A percentile compares a stretch with the other conserved stretches of the same genome.
Evolutionary conservation across 2,797 vertebrate species (phyloP).

Genomic region (Chiroxiphia lanceolata): DNA sequence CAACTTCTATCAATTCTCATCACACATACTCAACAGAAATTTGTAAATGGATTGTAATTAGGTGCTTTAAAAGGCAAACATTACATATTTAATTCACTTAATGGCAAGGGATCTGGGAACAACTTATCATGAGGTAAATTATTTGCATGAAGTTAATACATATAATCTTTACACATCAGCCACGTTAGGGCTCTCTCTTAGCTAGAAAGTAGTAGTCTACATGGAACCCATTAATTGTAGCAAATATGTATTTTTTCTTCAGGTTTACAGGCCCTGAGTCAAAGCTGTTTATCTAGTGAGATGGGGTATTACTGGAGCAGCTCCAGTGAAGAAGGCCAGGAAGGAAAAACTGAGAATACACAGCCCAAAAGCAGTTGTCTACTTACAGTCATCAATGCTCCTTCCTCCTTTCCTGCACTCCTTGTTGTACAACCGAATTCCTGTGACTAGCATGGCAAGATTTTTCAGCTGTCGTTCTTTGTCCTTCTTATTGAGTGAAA

Average conservation of each 20-base stretch:
- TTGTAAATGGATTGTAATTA: neutral
- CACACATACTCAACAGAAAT: neutral
- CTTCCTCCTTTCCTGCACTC: constrained; percentile 78
- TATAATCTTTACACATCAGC: neutral
- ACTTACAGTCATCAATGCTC: constrained; percentile 81
- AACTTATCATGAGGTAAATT: neutral
- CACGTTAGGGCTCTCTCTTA: neutral
- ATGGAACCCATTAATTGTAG: neutral
- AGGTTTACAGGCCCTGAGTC: neutral
- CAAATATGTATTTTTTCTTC: neutral
- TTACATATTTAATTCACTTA: neutral
- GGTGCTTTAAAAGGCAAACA: neutral
- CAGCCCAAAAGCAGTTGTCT: neutral
- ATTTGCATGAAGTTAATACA: neutral
- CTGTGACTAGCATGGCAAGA: constrained; percentile 85
- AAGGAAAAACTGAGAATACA: neutral
- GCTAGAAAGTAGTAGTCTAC: neutral
- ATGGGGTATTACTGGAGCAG: neutral
- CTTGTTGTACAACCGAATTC: constrained; percentile 90
- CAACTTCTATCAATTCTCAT: neutral
- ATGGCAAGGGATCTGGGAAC: neutral
- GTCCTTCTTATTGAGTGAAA: constrained; percentile 82
- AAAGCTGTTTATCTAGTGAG: neutral
- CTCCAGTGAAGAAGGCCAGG: neutral
- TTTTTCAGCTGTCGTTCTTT: constrained; percentile 88